Evolutionary conservation across 2,888 invertebrate genomes (phyloP).

Genomic region (Diabrotica balteata): DNA sequence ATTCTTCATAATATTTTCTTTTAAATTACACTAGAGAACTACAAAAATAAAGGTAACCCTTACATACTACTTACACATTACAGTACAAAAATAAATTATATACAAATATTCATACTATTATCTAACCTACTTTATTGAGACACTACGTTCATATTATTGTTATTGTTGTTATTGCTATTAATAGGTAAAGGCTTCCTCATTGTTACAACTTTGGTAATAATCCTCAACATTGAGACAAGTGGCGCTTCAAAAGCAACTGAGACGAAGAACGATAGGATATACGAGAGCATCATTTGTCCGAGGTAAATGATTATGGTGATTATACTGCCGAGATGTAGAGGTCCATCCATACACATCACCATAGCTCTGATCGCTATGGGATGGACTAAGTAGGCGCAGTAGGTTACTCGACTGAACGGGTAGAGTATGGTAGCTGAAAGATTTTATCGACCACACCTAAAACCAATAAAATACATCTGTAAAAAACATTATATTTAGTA

Average conservation of each 20-base stretch:
- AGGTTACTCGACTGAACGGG: conserved; percentile 86
- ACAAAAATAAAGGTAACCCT: no score
- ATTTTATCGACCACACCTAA: conserved; percentile 71
- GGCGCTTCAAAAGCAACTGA: conserved; percentile 87
- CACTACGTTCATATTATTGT: background rate
- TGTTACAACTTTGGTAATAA: conserved; percentile 52
- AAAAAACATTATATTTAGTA: no score
- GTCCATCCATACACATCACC: conserved; percentile 82
- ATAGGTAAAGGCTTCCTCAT: conserved; percentile 31
- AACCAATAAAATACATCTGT: conserved; percentile 21
- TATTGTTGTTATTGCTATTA: conserved; percentile 1
- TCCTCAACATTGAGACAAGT: conserved; percentile 81
- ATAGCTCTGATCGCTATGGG: conserved; percentile 82
- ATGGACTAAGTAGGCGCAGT: conserved; percentile 86
- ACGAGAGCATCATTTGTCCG: conserved; percentile 83
- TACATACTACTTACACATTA: conserved; percentile 2
- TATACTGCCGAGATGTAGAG: conserved; percentile 80
- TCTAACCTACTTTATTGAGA: background rate
- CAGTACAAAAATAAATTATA: conserved; percentile 33
- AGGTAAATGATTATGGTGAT: conserved; percentile 81
- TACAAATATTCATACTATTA: conserved; percentile 19
- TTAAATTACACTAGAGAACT: no score
- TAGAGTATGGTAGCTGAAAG: conserved; percentile 79
- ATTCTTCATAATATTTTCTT: no score
- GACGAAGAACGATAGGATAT: conserved; percentile 77